Evolutionary conservation across 2,113 vertebrate species (phyloP).

Genomic region (Thermophis baileyi): DNA sequence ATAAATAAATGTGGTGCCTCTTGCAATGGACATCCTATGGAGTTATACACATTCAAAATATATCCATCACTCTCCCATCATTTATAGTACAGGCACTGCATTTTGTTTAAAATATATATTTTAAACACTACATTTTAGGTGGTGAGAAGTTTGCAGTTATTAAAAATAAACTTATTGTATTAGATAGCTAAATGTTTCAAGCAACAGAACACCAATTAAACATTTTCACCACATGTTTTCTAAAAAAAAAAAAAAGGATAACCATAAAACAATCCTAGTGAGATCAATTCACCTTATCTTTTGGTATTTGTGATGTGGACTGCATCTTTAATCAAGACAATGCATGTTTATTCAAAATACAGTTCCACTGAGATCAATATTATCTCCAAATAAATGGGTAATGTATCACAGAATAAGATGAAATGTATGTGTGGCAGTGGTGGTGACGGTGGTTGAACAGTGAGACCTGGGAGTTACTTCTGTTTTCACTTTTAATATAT

Average conservation of each 20-base stretch:
- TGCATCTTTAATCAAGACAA: not conserved
- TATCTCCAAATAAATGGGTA: not conserved
- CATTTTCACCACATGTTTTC: not conserved
- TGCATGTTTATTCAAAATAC: not conserved
- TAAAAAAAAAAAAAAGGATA: not conserved
- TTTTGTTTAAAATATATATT: not conserved
- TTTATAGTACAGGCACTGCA: not conserved
- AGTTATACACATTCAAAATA: not conserved
- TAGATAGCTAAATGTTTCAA: not conserved
- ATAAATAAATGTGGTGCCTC: not conserved
- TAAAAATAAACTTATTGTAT: not conserved
- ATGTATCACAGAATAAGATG: not conserved
- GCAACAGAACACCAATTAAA: not conserved
- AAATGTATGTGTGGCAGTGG: not conserved
- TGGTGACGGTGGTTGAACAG: not conserved
- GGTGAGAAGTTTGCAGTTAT: not conserved
- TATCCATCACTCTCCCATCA: not conserved
- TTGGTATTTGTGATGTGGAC: not conserved
- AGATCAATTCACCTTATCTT: not conserved
- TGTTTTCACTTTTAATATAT: not conserved
- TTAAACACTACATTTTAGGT: not conserved
- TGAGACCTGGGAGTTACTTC: not conserved
- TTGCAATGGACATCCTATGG: not conserved
- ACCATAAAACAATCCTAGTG: not conserved
- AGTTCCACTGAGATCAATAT: not conserved